These are phyloP conservation scores for Acanthoscelides obtectus DNA, from an alignment of 2,888 invertebrate genomes.

Conservation along the genomic window DNA sequence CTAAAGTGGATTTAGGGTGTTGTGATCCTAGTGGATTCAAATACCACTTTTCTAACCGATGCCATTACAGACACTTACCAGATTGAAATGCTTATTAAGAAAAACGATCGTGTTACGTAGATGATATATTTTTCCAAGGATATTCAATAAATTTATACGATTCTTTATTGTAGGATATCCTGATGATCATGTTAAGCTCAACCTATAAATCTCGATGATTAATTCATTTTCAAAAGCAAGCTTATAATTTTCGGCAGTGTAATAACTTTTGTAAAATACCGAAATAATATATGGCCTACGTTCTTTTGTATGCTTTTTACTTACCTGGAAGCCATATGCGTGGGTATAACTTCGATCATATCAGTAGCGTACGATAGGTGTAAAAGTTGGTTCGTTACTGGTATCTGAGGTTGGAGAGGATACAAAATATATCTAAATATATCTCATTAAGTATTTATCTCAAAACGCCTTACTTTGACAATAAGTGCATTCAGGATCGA, in stretches of 20 bases:
- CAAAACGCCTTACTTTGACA: no score
- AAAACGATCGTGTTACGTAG: neutral
- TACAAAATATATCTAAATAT: no score
- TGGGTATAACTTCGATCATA: conserved; percentile 14
- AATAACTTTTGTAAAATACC: conserved; percentile 12
- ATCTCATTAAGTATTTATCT: no score
- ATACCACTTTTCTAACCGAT: no score
- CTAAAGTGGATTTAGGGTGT: no score
- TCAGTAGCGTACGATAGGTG: neutral
- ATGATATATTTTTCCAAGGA: neutral
- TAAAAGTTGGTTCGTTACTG: no score
- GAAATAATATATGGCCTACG: conserved; percentile 11
- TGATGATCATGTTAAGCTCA: neutral
- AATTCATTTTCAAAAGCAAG: conserved; percentile 3
- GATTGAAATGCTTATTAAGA: neutral
- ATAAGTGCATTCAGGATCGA: no score
- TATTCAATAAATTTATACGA: neutral
- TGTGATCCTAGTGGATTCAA: no score
- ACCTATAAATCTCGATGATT: neutral
- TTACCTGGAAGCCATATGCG: conserved; percentile 19
- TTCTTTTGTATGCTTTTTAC: conserved; percentile 7
- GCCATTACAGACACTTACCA: neutral
- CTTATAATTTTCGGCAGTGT: conserved; percentile 12
- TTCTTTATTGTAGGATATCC: neutral
- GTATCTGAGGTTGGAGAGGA: no score